These are phyloP conservation scores for Gymnoscopelus braueri DNA, from an alignment of 2,797 vertebrate species.

Conservation along the genomic window DNA sequence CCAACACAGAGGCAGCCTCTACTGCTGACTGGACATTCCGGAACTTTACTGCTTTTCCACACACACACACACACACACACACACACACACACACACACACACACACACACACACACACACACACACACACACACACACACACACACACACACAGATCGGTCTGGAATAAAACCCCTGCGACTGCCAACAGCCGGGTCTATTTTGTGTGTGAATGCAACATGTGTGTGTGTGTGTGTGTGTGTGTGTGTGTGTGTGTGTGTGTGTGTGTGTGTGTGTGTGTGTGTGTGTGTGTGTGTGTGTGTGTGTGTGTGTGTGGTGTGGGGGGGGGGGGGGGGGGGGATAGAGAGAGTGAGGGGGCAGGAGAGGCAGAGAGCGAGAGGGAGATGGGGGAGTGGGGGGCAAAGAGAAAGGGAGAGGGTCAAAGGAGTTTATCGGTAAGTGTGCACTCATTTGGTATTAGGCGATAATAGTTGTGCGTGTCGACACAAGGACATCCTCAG, in stretches of 20 bases:
- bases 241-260: conserved; percentile 18
- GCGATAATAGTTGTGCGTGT: conserved; percentile 9
- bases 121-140: neutral
- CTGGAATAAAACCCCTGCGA: conserved; percentile 47
- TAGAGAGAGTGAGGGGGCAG: conserved; percentile 4
- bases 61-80: neutral
- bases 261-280: conserved; percentile 5
- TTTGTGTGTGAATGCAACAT: conserved; percentile 13
- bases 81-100: too few relatives aligned
- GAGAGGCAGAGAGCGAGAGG: conserved; percentile 16
- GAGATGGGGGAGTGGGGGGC: neutral
- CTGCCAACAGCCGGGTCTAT: conserved; percentile 42
- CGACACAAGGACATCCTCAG: too few relatives aligned
- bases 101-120: neutral
- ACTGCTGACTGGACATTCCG: conserved; percentile 59
- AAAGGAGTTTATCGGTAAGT: conserved; percentile 4
- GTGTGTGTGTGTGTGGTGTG: conserved; percentile 13
- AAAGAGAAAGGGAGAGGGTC: conserved; percentile 15
- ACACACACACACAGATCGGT: conserved; percentile 27
- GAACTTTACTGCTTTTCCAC: conserved; percentile 64
- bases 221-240: conserved; percentile 16
- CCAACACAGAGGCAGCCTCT: conserved; percentile 37
- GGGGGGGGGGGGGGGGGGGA: conserved; percentile 2
- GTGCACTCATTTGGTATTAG: conserved; percentile 18
- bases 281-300: conserved; percentile 13